phyloP scores from a whole-genome alignment of 2,888 invertebrate genomes.

The Drosophila conformis region DNA sequence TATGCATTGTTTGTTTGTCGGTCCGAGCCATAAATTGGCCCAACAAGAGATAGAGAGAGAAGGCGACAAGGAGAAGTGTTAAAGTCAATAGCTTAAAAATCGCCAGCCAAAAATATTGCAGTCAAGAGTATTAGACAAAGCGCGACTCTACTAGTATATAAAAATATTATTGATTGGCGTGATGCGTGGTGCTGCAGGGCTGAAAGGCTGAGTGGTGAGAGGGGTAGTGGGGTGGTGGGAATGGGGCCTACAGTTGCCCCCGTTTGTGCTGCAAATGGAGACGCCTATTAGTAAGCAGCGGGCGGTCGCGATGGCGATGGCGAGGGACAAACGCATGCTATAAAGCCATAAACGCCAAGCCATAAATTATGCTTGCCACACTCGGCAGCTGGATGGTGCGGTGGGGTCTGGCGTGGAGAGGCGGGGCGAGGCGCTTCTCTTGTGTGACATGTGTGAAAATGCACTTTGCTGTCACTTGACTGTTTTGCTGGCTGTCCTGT shows the following conservation, averaged over 20 bases:
- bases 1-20: not conserved
- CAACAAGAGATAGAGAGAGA: not conserved
- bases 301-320: conserved; percentile 10
- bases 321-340: conserved; percentile 69
- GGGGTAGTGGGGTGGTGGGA: not conserved
- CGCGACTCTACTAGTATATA: conserved; percentile 50
- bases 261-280: conserved; percentile 36
- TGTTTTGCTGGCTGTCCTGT: conserved; percentile 55
- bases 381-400: conserved; percentile 7
- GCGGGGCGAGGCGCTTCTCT: conserved; percentile 9
- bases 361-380: conserved; percentile 72
- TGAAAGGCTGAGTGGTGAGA: not conserved
- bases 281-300: conserved; percentile 54
- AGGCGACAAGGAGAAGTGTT: not conserved
- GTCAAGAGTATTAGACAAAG: conserved; percentile 54
- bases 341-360: conserved; percentile 74
- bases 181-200: conserved; percentile 7
- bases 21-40: conserved; percentile 40
- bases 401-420: not conserved
- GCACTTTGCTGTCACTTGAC: conserved; percentile 74
- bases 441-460: conserved; percentile 76
- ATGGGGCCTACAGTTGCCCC: not conserved
- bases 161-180: conserved; percentile 62
- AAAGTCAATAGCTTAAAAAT: conserved; percentile 35
- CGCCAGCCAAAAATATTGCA: conserved; percentile 44